Percentiles rank a stretch among this genome's conserved stretches.
Evolutionary conservation across 2,888 invertebrate species (phyloP).

Genomic region (Catocala sponsa): DNA sequence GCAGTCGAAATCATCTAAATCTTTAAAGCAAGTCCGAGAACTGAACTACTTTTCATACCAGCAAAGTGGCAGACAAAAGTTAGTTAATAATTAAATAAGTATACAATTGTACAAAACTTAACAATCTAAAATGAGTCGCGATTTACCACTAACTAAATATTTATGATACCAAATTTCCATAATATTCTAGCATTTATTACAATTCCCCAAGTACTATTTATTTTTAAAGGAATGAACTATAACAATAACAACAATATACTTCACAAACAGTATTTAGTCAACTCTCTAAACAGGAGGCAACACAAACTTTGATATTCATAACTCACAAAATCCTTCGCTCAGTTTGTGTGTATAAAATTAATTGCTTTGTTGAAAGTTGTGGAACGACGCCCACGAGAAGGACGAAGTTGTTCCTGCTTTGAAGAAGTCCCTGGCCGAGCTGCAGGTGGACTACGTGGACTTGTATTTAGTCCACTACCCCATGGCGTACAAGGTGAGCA

Average conservation of each 20-base stretch:
- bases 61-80: no score
- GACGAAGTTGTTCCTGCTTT: conserved; percentile 90
- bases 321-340: conserved; percentile 33
- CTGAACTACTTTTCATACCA: no score
- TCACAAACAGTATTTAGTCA: conserved; percentile 37
- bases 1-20: no score
- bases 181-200: conserved; percentile 31
- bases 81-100: conserved; percentile 5
- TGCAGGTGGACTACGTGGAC: conserved; percentile 93
- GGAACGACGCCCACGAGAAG: conserved; percentile 88
- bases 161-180: conserved; percentile 39
- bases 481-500: conserved; percentile 88
- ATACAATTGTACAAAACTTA: conserved; percentile 12
- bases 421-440: conserved; percentile 88
- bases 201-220: conserved; percentile 17
- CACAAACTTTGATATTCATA: conserved; percentile 37
- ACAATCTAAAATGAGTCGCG: conserved; percentile 12
- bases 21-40: no score
- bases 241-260: conserved; percentile 27
- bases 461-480: conserved; percentile 95
- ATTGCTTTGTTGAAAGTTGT: conserved; percentile 65
- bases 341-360: conserved; percentile 43
- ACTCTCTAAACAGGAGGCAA: conserved; percentile 18
- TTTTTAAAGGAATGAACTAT: conserved; percentile 25
- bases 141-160: conserved; percentile 38